A percentile compares a stretch with the other conserved stretches of the same genome.
Evolutionary conservation across 2,113 vertebrate species (phyloP).

Genomic region (Psophia crepitans): DNA sequence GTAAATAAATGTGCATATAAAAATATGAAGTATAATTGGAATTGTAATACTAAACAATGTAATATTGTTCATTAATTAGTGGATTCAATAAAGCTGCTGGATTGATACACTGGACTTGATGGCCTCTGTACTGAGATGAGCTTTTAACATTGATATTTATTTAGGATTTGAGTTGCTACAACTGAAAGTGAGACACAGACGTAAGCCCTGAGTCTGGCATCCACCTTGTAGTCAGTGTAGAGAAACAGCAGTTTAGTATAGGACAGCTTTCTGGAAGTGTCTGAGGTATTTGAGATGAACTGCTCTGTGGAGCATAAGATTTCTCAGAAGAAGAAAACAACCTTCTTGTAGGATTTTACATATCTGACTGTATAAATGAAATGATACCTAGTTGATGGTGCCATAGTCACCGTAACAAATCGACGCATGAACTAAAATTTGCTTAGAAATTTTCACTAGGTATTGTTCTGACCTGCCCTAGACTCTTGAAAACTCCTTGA

Average conservation of each 20-base stretch:
- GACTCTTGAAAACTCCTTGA: not conserved
- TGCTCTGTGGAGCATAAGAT: not conserved
- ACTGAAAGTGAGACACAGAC: not conserved
- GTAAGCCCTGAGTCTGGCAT: not conserved
- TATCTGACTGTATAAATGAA: not conserved
- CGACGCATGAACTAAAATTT: not conserved
- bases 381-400: not conserved
- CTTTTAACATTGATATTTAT: not conserved
- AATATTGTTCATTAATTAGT: not conserved
- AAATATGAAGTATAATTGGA: not conserved
- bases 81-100: not conserved
- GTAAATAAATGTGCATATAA: not conserved
- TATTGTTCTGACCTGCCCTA: not conserved
- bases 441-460: not conserved
- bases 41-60: not conserved
- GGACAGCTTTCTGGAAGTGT: not conserved
- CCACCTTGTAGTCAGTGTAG: not conserved
- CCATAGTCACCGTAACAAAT: rapidly evolving
- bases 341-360: not conserved
- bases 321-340: not conserved
- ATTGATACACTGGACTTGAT: not conserved
- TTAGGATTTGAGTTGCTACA: not conserved
- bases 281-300: not conserved
- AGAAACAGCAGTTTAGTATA: not conserved
- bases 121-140: not conserved